Evolutionary conservation across 2,888 invertebrate genomes (phyloP).

Genomic region (Celastrina argiolus): DNA sequence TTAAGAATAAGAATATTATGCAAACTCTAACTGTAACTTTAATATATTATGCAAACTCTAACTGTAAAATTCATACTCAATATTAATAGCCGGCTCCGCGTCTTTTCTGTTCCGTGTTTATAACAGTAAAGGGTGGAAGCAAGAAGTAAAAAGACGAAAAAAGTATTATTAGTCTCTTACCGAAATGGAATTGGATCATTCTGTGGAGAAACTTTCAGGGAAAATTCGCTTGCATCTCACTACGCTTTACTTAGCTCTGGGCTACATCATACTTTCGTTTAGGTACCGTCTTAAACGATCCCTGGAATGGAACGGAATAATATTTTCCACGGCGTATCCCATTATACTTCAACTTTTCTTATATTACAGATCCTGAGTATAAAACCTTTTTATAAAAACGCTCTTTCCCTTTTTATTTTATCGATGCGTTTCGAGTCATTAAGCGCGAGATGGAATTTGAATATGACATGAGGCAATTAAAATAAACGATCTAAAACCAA

Average conservation of each 20-base stretch:
- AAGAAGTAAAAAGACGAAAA: slow-evolving; percentile 77
- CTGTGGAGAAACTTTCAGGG: slow-evolving; percentile 71
- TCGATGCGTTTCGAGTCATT: slow-evolving; percentile 4
- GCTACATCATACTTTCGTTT: slow-evolving; percentile 70
- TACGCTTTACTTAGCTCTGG: slow-evolving; percentile 70
- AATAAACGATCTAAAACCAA: slow-evolving; percentile 4
- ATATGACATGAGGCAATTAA: neutral
- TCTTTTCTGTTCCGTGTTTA: slow-evolving; percentile 53
- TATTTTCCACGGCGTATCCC: slow-evolving; percentile 46
- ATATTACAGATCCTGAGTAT: slow-evolving; percentile 34
- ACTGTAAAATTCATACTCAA: neutral
- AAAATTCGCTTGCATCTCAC: slow-evolving; percentile 63
- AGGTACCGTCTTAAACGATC: slow-evolving; percentile 66
- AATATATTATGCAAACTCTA: too few relatives aligned
- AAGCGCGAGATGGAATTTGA: slow-evolving; percentile 14
- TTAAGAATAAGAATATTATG: neutral
- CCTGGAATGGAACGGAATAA: slow-evolving; percentile 52
- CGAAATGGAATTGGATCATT: slow-evolving; percentile 78
- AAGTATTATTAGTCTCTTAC: slow-evolving; percentile 77
- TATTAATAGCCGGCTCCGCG: slow-evolving; percentile 44
- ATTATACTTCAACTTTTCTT: slow-evolving; percentile 40
- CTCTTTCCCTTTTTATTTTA: slow-evolving; percentile 10
- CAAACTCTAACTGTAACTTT: neutral
- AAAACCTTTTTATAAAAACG: slow-evolving; percentile 23
- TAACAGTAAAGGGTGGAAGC: slow-evolving; percentile 76